Percentiles rank a stretch among this genome's conserved stretches.
Conservation (phyloP, 2,113 vertebrate species). For the Marcusenius ussheri region DNA sequence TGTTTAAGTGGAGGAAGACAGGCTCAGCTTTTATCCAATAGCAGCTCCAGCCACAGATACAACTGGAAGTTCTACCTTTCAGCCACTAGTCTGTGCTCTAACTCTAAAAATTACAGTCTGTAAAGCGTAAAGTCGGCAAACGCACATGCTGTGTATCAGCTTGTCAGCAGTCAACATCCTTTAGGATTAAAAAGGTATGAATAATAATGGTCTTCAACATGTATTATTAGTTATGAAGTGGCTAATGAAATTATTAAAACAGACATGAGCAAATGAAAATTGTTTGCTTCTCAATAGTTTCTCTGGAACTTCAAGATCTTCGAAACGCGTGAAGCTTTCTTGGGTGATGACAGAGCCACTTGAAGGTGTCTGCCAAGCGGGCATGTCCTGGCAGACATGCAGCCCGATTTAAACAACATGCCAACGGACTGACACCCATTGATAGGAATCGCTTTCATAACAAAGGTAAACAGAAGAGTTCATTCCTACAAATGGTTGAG, state of each 20-base stretch:
- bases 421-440: neutral
- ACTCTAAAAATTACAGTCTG: conserved; percentile 30
- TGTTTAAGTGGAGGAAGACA: neutral
- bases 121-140: too few relatives aligned
- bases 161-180: too few relatives aligned
- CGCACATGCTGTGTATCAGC: neutral
- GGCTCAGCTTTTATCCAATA: neutral
- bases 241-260: neutral
- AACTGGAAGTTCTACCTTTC: conserved; percentile 22
- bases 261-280: neutral
- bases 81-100: conserved; percentile 63
- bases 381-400: neutral
- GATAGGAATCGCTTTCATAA: neutral
- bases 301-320: neutral
- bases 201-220: neutral
- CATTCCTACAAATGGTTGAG: neutral
- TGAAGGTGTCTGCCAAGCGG: neutral
- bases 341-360: neutral
- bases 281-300: neutral
- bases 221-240: neutral
- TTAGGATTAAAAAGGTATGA: neutral
- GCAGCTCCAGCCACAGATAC: neutral
- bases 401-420: neutral
- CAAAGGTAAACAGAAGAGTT: neutral
- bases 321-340: neutral